phyloP scores from a whole-genome alignment of 1,140 invertebrate genomes.

The Xylocopa sonorina region DNA sequence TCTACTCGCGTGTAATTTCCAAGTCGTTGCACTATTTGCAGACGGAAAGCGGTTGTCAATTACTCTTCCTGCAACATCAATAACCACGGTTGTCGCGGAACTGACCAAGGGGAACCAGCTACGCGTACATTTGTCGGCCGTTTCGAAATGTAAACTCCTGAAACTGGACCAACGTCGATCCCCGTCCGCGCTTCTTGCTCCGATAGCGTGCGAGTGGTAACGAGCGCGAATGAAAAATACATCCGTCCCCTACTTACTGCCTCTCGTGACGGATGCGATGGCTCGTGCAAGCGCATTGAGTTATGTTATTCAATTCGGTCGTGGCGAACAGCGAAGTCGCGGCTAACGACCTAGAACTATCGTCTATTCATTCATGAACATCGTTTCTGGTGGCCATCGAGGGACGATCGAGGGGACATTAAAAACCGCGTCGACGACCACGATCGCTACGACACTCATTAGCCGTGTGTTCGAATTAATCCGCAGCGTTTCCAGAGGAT shows the following conservation, averaged over 20 bases:
- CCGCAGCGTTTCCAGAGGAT: too few species aligned
- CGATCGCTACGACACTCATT: too few species aligned
- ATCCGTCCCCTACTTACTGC: background rate
- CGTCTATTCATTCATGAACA: background rate
- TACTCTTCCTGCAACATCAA: conserved; percentile 17
- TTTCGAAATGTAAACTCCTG: conserved; percentile 1
- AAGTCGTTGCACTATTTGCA: conserved; percentile 11
- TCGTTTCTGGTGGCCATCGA: too few species aligned
- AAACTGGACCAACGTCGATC: background rate
- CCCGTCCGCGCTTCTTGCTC: background rate
- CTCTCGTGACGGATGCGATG: background rate
- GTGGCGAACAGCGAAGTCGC: background rate
- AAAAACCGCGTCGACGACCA: too few species aligned
- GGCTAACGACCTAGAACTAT: background rate
- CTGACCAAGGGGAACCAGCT: background rate
- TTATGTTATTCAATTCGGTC: background rate
- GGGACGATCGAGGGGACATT: background rate
- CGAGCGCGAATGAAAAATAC: background rate
- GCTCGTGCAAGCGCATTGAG: too few species aligned
- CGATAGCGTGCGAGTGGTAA: background rate
- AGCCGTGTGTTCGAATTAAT: too few species aligned
- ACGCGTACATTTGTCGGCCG: background rate
- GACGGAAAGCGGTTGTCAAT: conserved; percentile 18
- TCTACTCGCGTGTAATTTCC: conserved; percentile 16
- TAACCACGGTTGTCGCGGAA: background rate